Conservation (phyloP, 2,888 invertebrate species). For the Tinea semifulvella region DNA sequence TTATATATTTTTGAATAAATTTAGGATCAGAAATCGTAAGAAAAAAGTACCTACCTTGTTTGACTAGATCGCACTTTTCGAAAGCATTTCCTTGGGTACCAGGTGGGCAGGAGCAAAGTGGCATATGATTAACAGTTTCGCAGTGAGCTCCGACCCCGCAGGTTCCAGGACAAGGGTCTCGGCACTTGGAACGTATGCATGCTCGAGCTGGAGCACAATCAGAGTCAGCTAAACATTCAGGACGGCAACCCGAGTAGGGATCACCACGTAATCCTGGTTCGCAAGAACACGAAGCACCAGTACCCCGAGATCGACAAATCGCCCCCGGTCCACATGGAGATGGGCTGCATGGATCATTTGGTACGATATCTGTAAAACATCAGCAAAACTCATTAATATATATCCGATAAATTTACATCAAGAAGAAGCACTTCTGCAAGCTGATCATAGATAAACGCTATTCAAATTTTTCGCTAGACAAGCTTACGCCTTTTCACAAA, state of each 20-base stretch:
- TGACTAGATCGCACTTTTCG: conserved; percentile 61
- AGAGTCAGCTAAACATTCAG: conserved; percentile 88
- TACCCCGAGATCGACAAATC: conserved; percentile 77
- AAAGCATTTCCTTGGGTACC: conserved; percentile 76
- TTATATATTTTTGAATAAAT: too few relatives aligned
- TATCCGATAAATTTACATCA: conserved; percentile 2
- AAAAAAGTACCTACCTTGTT: conserved; percentile 31
- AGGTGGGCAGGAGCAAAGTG: conserved; percentile 76
- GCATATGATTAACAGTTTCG: conserved; percentile 75
- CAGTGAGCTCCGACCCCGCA: conserved; percentile 87
- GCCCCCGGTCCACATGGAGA: conserved; percentile 87
- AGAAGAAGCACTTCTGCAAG: conserved; percentile 13
- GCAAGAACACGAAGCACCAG: conserved; percentile 77
- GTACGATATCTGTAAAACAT: conserved; percentile 35
- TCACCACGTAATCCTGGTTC: conserved; percentile 77
- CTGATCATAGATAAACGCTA: neutral
- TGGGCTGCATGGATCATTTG: conserved; percentile 81
- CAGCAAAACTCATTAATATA: conserved; percentile 9
- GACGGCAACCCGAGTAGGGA: conserved; percentile 79
- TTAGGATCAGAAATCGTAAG: neutral
- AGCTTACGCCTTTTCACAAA: conserved; percentile 47
- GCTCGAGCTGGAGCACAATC: conserved; percentile 85
- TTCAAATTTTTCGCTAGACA: neutral
- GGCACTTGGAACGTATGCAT: conserved; percentile 84
- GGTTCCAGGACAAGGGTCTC: conserved; percentile 83